Conservation (phyloP, 2,888 invertebrate genomes). For the Agrenia bidenticulata region DNA sequence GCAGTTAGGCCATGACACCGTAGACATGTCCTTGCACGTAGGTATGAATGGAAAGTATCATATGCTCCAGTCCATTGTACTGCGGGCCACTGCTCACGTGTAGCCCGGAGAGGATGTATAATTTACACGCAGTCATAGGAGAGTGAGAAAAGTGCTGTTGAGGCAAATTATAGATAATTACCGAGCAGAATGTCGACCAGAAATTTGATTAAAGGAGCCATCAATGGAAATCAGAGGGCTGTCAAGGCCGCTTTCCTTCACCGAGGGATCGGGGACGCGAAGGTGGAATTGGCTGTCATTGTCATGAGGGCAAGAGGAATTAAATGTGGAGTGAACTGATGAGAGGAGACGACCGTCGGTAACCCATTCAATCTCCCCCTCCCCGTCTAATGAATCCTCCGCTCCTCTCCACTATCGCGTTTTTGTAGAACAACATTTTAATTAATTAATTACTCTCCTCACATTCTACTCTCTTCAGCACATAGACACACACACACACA, state of each 20-base stretch:
- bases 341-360: conserved; percentile 35
- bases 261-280: conserved; percentile 27
- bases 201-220: conserved; percentile 49
- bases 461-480: not conserved
- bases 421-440: too few relatives aligned
- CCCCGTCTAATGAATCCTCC: conserved; percentile 41
- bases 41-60: too few relatives aligned
- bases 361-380: conserved; percentile 47
- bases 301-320: conserved; percentile 42
- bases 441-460: conserved; percentile 11
- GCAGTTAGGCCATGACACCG: too few relatives aligned
- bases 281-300: conserved; percentile 33
- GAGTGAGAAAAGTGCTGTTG: too few relatives aligned
- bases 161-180: conserved; percentile 38
- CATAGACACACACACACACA: too few relatives aligned
- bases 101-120: too few relatives aligned
- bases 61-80: too few relatives aligned
- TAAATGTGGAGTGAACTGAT: conserved; percentile 50
- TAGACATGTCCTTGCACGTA: too few relatives aligned
- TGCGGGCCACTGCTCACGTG: too few relatives aligned
- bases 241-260: conserved; percentile 21
- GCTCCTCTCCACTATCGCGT: conserved; percentile 29
- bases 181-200: conserved; percentile 51
- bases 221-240: conserved; percentile 42
- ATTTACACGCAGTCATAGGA: too few relatives aligned